Percentiles rank a stretch among this genome's conserved stretches.
Evolutionary conservation across 2,797 vertebrate genomes (phyloP).

Genomic region (Acipenser oxyrinchus): DNA sequence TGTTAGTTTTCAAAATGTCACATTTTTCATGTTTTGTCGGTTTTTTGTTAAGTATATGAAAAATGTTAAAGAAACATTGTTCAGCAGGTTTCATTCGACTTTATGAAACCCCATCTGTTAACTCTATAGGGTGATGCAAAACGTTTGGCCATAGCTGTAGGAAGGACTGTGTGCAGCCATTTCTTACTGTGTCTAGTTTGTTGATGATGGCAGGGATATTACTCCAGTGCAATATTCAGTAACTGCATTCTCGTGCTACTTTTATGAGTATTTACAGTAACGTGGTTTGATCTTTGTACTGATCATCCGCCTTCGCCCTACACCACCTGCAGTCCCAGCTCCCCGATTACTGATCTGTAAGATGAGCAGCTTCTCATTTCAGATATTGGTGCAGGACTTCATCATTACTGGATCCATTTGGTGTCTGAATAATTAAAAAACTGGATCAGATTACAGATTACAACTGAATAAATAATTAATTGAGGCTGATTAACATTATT

Average conservation of each 20-base stretch:
- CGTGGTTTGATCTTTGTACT: neutral
- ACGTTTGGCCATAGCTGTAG: slow-evolving; percentile 1
- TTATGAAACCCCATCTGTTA: too few relatives aligned
- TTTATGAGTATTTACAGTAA: neutral
- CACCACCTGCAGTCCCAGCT: slow-evolving; percentile 16
- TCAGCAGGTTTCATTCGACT: too few relatives aligned
- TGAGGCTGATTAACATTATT: slow-evolving; percentile 48
- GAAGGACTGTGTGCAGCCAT: neutral
- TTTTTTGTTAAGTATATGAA: too few relatives aligned
- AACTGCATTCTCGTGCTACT: too few relatives aligned
- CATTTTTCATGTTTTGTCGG: too few relatives aligned
- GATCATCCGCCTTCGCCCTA: slow-evolving; percentile 39
- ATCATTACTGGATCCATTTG: slow-evolving; percentile 61
- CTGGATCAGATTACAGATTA: slow-evolving; percentile 55
- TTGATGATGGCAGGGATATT: too few relatives aligned
- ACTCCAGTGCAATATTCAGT: too few relatives aligned
- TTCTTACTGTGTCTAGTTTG: neutral
- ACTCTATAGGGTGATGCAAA: neutral
- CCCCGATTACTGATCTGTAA: slow-evolving; percentile 54
- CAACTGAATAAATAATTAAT: slow-evolving; percentile 56
- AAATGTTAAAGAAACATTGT: too few relatives aligned
- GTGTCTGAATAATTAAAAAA: slow-evolving; percentile 59
- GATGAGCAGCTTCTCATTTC: slow-evolving; percentile 52
- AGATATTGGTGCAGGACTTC: slow-evolving; percentile 22
- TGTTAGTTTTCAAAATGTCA: too few relatives aligned